A percentile compares a stretch with the other conserved stretches of the same genome.
Conservation (phyloP, 2,888 invertebrate species). For the Atherix ibis region DNA sequence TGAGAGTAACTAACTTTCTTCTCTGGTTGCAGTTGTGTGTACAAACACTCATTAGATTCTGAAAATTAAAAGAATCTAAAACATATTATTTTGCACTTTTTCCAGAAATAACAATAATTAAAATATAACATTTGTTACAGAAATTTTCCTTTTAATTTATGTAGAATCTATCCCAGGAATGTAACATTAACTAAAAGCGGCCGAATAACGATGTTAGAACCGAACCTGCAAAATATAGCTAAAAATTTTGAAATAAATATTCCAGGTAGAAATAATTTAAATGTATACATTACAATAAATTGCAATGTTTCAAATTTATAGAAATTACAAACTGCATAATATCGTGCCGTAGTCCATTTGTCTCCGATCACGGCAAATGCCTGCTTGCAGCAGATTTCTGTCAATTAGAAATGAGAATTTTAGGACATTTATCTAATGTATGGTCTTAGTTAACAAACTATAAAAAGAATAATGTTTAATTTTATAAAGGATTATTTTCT, state of each 20-base stretch:
- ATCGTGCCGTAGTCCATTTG: slow-evolving; percentile 51
- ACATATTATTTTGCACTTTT: no score
- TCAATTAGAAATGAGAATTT: slow-evolving; percentile 83
- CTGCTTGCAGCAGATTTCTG: slow-evolving; percentile 90
- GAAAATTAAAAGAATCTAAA: not conserved
- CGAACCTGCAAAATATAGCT: slow-evolving; percentile 84
- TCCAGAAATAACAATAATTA: not conserved
- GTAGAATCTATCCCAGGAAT: slow-evolving; percentile 49
- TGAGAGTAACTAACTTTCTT: no score
- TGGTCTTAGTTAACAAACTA: no score
- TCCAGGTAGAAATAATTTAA: slow-evolving; percentile 8
- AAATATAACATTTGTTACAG: not conserved
- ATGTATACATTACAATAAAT: not conserved
- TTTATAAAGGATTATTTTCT: slow-evolving; percentile 45
- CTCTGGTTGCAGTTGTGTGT: no score
- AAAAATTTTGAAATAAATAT: slow-evolving; percentile 55
- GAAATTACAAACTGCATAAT: slow-evolving; percentile 12
- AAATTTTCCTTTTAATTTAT: slow-evolving; percentile 12
- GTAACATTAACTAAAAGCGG: slow-evolving; percentile 60
- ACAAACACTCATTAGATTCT: no score
- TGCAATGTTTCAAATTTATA: not conserved
- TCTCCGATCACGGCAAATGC: slow-evolving; percentile 39
- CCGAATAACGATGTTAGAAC: slow-evolving; percentile 79
- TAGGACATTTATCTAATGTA: slow-evolving; percentile 69
- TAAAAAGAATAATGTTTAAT: slow-evolving; percentile 1